Base-by-base conservation (phyloP, 2,113 vertebrate genomes). In the Elgaria multicarinata region DNA sequence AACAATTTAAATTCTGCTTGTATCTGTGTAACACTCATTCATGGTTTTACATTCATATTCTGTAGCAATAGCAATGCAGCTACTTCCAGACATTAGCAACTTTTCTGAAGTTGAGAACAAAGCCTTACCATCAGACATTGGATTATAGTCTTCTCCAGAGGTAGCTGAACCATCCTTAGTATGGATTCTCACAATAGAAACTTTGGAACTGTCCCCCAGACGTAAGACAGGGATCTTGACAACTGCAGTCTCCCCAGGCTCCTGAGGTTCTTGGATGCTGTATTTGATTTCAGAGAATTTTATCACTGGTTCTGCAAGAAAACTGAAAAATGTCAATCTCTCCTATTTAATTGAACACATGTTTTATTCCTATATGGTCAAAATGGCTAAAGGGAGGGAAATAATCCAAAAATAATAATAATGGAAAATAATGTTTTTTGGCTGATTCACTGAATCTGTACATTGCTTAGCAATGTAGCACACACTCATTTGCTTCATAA, bases 131-230 rank as follows among this genome's bases (percentile, higher is more conserved):
- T 98, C 96, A 86, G 98, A 98, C 91, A 98, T 66, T 0, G 98
- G 98, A 96, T 98, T 98, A 93, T 98, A 98, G 93, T 98, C 98
- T 67, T 98, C 97, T 89, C 98, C 98, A 22, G 97, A 98, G 31
- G 97, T 97, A 18, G 98, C 98, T 81, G 98, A 98, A 55, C 98
- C 98, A n/a, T 98, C 98, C 82, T 98, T 98, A 62, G 97, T 98
- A 97, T 98, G 98, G 55, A 98, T 96, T 93, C 97, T 97, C 80
- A 98, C 98, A 90, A 98, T 90, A 3, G 98, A 98, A 42, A 98
- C 96, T 93, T 98, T 97, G 28, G 98, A 98, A 28, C 96, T 96
- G 89, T 98, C 98, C 24, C 98, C 97, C 2, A 96, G 50, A 44
- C 97, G 96, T 66, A 98, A 89, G 85, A 98, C 95, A 20, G 97